These are phyloP conservation scores for Tetragonula carbonaria DNA, from an alignment of 2,888 invertebrate genomes.

Conservation along the genomic window DNA sequence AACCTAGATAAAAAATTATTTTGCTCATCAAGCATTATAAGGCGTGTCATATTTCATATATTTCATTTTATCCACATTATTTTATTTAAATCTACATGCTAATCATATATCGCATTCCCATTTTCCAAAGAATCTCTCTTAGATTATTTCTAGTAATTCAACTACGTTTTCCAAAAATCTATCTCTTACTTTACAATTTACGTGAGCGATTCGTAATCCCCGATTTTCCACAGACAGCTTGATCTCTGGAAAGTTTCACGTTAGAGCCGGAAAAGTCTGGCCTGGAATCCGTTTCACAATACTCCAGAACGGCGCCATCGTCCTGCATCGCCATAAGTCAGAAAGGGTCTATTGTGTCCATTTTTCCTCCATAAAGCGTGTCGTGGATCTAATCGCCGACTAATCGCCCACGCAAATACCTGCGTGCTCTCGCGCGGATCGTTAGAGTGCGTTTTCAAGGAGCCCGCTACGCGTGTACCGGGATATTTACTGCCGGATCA, in stretches of 20 bases:
- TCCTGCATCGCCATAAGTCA: conserved; percentile 72
- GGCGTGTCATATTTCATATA: too few relatives aligned
- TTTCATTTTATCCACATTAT: too few relatives aligned
- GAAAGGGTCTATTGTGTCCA: conserved; percentile 79
- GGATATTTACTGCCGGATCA: conserved; percentile 70
- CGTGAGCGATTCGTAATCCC: neutral
- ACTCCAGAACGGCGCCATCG: conserved; percentile 58
- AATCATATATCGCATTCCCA: neutral
- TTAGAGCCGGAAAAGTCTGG: conserved; percentile 65
- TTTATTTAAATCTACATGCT: too few relatives aligned
- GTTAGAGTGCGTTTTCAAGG: conserved; percentile 69
- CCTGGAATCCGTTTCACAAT: conserved; percentile 79
- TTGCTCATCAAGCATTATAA: too few relatives aligned
- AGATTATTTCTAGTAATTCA: neutral
- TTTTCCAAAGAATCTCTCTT: neutral
- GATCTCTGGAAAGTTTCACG: conserved; percentile 51
- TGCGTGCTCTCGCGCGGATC: conserved; percentile 73
- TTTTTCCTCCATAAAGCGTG: conserved; percentile 73
- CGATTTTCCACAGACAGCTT: neutral
- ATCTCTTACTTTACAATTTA: neutral
- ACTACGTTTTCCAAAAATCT: neutral
- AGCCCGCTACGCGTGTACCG: conserved; percentile 62
- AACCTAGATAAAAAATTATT: too few relatives aligned
- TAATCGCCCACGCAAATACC: conserved; percentile 80
- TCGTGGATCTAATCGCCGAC: conserved; percentile 80